Evolutionary conservation across 2,888 invertebrate species (phyloP).

Genomic region (Galeruca laticollis): DNA sequence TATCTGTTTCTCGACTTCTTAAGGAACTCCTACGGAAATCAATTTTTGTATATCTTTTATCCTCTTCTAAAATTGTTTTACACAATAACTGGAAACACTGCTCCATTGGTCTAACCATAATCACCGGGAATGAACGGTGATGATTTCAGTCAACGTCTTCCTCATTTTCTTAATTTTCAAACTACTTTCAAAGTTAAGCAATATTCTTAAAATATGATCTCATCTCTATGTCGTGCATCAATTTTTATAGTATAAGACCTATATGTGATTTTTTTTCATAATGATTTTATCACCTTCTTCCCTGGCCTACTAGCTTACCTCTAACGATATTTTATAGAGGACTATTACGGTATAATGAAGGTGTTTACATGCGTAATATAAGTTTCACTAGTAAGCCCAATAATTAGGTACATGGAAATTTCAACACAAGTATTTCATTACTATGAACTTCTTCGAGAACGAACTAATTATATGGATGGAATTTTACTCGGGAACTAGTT

Average conservation of each 20-base stretch:
- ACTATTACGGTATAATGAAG: constrained; percentile 60
- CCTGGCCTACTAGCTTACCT: constrained; percentile 3
- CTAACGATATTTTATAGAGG: constrained; percentile 59
- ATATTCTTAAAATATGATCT: no score
- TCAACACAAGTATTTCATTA: constrained; percentile 41
- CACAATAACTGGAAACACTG: no score
- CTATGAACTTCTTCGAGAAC: constrained; percentile 37
- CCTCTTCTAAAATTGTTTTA: no score
- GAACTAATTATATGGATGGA: constrained; percentile 34
- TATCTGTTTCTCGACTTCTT: no score
- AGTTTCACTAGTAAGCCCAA: constrained; percentile 57
- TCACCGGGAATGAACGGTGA: no score
- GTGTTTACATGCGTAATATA: constrained; percentile 64
- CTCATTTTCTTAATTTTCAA: no score
- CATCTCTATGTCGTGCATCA: no score
- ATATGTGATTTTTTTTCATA: not conserved
- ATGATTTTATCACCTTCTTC: not conserved
- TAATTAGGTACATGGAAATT: constrained; percentile 55
- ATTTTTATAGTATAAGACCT: not conserved
- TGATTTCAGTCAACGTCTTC: no score
- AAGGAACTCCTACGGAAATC: no score
- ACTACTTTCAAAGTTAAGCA: no score
- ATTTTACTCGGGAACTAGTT: constrained; percentile 27
- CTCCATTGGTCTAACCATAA: no score
- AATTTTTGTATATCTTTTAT: no score